Evolutionary conservation across 2,888 invertebrate species (phyloP).

Genomic region (Scaptomyza parva): DNA sequence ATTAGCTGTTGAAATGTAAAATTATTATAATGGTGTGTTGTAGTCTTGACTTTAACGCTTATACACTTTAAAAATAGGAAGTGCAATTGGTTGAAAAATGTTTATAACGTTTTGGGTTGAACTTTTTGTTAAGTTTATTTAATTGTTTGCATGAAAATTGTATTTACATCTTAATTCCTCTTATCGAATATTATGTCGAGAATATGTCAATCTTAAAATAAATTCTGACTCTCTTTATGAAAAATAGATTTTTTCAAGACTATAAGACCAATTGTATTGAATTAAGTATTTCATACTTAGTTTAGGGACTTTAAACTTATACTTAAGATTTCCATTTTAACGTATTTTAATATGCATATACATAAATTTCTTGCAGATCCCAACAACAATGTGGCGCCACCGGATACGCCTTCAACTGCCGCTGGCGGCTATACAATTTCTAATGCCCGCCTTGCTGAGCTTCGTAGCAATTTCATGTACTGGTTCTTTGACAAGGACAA

Average conservation of each 20-base stretch:
- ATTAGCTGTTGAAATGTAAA: slow-evolving; percentile 65
- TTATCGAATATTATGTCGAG: too few species aligned
- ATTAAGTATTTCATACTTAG: too few species aligned
- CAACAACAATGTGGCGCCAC: slow-evolving; percentile 85
- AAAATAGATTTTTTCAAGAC: too few species aligned
- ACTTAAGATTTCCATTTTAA: too few species aligned
- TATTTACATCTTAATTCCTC: too few species aligned
- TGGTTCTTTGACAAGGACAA: slow-evolving; percentile 91
- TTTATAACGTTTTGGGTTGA: too few species aligned
- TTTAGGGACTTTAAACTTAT: too few species aligned
- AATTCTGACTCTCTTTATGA: too few species aligned
- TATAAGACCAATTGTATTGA: too few species aligned
- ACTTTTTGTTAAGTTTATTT: background rate
- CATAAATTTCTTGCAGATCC: slow-evolving; percentile 73
- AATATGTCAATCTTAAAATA: too few species aligned
- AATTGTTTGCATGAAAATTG: too few species aligned
- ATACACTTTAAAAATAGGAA: background rate
- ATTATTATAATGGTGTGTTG: slow-evolving; percentile 53
- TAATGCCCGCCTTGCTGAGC: slow-evolving; percentile 88
- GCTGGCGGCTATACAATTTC: slow-evolving; percentile 89
- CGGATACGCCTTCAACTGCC: slow-evolving; percentile 85
- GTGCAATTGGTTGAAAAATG: background rate
- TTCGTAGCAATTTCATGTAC: slow-evolving; percentile 92
- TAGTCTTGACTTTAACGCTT: slow-evolving; percentile 25
- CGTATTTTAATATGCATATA: slow-evolving; percentile 6